Percentiles rank a stretch among this genome's conserved stretches.
Evolutionary conservation across 2,113 vertebrate genomes (phyloP).

Genomic region (Campylorhamphus procurvoides): DNA sequence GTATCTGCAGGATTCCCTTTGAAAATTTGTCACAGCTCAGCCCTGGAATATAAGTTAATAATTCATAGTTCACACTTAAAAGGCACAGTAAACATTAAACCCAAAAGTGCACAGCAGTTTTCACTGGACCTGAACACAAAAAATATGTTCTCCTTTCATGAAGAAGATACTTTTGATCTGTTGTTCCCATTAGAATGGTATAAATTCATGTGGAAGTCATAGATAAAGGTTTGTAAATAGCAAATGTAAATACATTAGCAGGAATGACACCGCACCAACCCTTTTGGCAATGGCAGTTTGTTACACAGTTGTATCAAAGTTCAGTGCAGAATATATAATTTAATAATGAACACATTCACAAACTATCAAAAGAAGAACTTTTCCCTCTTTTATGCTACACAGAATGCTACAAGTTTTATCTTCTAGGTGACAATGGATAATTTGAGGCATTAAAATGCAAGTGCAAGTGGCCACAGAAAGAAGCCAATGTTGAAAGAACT

Average conservation of each 20-base stretch:
- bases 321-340: neutral
- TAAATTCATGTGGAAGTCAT: neutral
- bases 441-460: neutral
- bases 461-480: neutral
- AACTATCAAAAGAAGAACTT: neutral
- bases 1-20: neutral
- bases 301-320: neutral
- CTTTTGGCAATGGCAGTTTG: neutral
- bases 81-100: neutral
- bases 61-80: neutral
- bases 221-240: neutral
- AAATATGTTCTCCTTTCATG: neutral
- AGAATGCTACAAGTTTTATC: neutral
- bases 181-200: neutral
- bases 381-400: neutral
- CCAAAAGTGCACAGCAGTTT: neutral
- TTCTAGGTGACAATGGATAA: neutral
- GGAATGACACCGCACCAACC: neutral
- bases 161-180: neutral
- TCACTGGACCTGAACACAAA: neutral
- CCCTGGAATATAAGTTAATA: neutral
- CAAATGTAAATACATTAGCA: neutral
- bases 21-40: neutral
- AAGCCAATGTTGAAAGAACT: neutral
- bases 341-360: neutral